Percentiles rank a stretch among this genome's conserved stretches.
Conservation (phyloP, 2,113 vertebrate species). For the Rhegmatorhina hoffmannsi region DNA sequence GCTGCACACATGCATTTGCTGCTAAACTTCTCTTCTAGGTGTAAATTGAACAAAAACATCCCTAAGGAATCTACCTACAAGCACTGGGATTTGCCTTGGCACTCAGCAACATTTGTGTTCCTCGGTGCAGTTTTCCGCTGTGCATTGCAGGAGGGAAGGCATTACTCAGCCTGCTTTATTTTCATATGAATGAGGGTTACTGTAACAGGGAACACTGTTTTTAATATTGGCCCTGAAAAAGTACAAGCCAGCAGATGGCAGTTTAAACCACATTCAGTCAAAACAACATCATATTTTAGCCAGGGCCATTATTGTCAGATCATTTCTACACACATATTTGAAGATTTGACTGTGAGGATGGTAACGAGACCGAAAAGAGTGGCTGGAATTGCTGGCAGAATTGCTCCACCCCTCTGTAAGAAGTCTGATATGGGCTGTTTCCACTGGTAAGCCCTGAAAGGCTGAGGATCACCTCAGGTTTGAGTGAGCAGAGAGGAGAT, state of each 20-base stretch:
- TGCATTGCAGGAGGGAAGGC: background rate
- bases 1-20: background rate
- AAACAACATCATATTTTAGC: conserved; percentile 52
- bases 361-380: background rate
- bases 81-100: background rate
- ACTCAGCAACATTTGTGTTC: background rate
- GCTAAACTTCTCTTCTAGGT: background rate
- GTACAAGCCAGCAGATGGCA: conserved; percentile 72
- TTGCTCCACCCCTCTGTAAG: background rate
- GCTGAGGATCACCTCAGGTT: rapidly evolving
- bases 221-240: conserved; percentile 44
- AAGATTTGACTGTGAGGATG: background rate
- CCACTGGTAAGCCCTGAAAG: background rate
- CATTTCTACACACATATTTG: conserved; percentile 7
- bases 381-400: background rate
- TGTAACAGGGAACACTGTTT: conserved; percentile 36
- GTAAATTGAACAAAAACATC: conserved; percentile 29
- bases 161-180: conserved; percentile 30
- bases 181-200: conserved; percentile 49
- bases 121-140: background rate
- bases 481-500: background rate
- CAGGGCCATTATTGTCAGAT: conserved; percentile 23
- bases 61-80: conserved; percentile 1
- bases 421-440: background rate
- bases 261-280: conserved; percentile 65